These are phyloP conservation scores for Troides oblongomaculatus DNA, from an alignment of 2,888 invertebrate species.

Conservation along the genomic window DNA sequence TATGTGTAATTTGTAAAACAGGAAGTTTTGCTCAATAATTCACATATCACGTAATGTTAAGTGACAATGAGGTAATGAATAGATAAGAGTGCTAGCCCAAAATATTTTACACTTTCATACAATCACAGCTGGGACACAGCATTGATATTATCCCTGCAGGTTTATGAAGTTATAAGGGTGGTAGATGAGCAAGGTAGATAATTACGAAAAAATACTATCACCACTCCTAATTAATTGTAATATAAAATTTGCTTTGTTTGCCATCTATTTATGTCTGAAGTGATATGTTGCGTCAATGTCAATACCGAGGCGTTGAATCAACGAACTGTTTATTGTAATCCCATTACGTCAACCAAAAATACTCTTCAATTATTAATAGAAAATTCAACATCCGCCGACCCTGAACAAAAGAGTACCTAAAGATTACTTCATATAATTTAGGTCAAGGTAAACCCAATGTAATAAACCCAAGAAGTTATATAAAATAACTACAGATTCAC, in stretches of 20 bases:
- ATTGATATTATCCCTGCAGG: too few relatives aligned
- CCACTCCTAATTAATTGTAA: too few relatives aligned
- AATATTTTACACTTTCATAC: too few relatives aligned
- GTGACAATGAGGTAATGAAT: too few relatives aligned
- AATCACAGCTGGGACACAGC: too few relatives aligned
- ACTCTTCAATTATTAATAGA: slow-evolving; percentile 59
- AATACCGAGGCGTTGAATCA: slow-evolving; percentile 72
- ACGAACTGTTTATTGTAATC: slow-evolving; percentile 63
- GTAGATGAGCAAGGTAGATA: too few relatives aligned
- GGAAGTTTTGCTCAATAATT: too few relatives aligned
- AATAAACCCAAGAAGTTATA: not conserved
- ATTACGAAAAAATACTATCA: too few relatives aligned
- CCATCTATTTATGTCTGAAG: slow-evolving; percentile 15
- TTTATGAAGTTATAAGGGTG: too few relatives aligned
- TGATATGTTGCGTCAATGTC: slow-evolving; percentile 60
- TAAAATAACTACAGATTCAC: not conserved
- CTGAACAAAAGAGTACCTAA: not conserved
- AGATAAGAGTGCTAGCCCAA: too few relatives aligned
- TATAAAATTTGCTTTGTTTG: slow-evolving; percentile 17
- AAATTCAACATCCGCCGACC: slow-evolving; percentile 31
- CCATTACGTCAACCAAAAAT: slow-evolving; percentile 61
- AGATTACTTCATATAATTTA: slow-evolving; percentile 1
- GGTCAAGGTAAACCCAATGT: slow-evolving; percentile 4
- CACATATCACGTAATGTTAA: too few relatives aligned
- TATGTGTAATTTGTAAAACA: too few relatives aligned